Base-by-base conservation (phyloP, 2,113 vertebrate species). In the Centropus bengalensis region DNA sequence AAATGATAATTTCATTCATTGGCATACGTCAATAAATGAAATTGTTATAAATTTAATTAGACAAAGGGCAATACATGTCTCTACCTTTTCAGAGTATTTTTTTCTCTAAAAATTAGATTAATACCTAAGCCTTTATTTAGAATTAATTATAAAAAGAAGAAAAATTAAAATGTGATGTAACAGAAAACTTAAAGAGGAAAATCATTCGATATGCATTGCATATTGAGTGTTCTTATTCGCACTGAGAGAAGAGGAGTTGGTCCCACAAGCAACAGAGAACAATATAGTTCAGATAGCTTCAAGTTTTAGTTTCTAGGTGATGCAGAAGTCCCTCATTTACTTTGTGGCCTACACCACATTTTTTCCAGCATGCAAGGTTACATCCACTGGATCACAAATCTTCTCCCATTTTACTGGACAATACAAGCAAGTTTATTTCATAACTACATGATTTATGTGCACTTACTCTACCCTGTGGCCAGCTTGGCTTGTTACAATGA, bases 121-220 rank as follows among this genome's bases (percentile, higher is more conserved):
- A 86, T 91, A 82, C 18, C 40, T 95, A 62, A 84, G 17, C 10
- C 42, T 70, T 95, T 94, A 86, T 93, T 95, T 94, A 88, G 23
- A 84, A 40, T 81, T 67, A 93, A 90, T 84, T 79, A 84, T 27
- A 89, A 86, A 79, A 30, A 85, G 10, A 81, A 3, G 33, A 45
- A 86, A 89, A 91, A 91, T 73, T 76, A 92, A 95, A 86, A 91
- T 70, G 54, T 83, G 82, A 85, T 87, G 36, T 44, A 90, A 91
- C 51, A 59, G 54, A 67, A 73, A 96, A 91, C 26, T 14, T 55
- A 87, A 93, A 81, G 40, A 90, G 63, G 45, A 89, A 92, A 94
- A 93, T 86, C 79, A 33, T 47, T 91, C 88, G 42, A 80, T 92
- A 47, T 80, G 69, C n/a, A 68, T 19, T 44, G 85, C 79, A 96